Conservation (phyloP, 2,113 vertebrate species). For the Lycaon pictus region DNA sequence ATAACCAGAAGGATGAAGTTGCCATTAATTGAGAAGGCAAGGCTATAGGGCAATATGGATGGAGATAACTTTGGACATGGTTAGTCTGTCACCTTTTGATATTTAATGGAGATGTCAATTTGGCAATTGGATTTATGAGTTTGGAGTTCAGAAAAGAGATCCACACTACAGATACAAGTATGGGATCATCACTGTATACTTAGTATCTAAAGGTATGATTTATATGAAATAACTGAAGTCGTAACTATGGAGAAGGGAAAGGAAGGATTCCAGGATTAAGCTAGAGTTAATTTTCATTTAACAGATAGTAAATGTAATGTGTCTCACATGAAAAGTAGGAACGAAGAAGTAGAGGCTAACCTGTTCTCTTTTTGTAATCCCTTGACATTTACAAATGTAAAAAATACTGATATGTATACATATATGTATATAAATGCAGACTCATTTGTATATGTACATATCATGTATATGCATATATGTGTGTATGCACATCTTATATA, state of each 20-base stretch:
- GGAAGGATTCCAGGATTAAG: neutral
- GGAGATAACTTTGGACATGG: neutral
- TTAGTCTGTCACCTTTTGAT: neutral
- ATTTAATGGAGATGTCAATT: neutral
- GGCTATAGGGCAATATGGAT: accelerated
- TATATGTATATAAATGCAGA: too few species aligned
- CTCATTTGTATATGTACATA: neutral
- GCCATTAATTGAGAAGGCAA: neutral
- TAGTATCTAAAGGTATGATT: neutral
- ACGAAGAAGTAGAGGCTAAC: neutral
- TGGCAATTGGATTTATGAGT: neutral
- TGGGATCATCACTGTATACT: neutral
- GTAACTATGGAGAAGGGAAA: neutral
- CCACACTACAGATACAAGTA: neutral
- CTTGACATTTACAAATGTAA: neutral
- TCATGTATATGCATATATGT: neutral
- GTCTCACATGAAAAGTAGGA: neutral
- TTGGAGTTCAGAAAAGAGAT: neutral
- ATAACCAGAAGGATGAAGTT: neutral
- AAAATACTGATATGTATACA: neutral
- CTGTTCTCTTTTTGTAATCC: neutral
- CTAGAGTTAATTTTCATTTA: neutral
- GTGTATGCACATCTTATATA: neutral
- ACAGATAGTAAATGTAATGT: neutral
- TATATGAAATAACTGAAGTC: neutral